Evolutionary conservation across 2,888 invertebrate species (phyloP), one percentile per base, ranked within the genome.

Genomic region (Sinhomidia bicolor): DNA sequence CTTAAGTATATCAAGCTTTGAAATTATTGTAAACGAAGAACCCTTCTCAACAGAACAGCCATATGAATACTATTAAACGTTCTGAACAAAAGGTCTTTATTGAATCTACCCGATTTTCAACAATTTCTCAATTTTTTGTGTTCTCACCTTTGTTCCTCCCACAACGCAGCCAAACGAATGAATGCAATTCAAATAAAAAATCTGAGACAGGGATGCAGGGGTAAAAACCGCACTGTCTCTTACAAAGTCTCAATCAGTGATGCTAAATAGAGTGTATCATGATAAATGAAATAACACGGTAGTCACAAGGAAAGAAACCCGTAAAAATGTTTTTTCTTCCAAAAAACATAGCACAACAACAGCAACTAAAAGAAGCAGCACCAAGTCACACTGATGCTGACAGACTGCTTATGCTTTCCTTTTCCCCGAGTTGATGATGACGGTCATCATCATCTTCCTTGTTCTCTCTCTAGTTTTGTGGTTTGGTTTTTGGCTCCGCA

Each of bases 341-440:
- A 44, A 76, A 54, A 36, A 44, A 78, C 23, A 5, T 47, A 74
- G 26, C 47, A 5, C 36, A 65, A 79, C 85, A 85, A 71, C 47
- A 65, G 68, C 85, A 85, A 71, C 47, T 9, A 41, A 9, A 74
- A 26, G 51, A 74, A 74, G 47, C 74, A 74, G 47, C 74, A 74
- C 74, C 44, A 26, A 74, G 54, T 44, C 51, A 51, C 79, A 79
- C 47, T 20, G 79, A 79, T 79, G 79, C 65, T 68, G 85, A 85
- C 51, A 65, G 65, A 79, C 85, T 85, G 78, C 26, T 44, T 32
- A 51, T 32, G 51, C 62, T 76, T 41, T 62, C 62, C 44, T 41
- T 62, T 71, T 57, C 62, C 9, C 47, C 23, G 68, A 54, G 36
- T 26, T 74, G 74, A 76, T 62, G 65, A 65, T 5, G 36, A 60